These are phyloP conservation scores for Karalla daura DNA, from an alignment of 2,797 vertebrate genomes.

Conservation along the genomic window DNA sequence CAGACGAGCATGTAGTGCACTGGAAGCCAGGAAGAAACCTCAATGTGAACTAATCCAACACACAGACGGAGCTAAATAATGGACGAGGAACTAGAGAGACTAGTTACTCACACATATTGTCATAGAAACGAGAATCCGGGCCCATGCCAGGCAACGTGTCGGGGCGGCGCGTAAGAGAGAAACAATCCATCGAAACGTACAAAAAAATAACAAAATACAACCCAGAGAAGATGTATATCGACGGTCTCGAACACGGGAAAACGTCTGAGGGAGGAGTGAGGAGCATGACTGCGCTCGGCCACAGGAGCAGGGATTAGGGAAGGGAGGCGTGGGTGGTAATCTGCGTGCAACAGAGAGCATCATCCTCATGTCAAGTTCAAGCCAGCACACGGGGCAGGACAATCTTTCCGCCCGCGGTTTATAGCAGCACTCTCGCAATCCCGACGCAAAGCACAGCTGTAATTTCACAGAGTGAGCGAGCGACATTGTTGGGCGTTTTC, in stretches of 20 bases:
- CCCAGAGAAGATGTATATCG: conserved; percentile 50
- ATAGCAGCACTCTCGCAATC: conserved; percentile 44
- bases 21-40: neutral
- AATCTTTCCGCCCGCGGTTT: conserved; percentile 61
- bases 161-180: conserved; percentile 57
- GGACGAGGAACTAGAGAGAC: conserved; percentile 2
- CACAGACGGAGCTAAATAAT: neutral
- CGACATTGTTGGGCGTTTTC: neutral
- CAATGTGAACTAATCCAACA: conserved; percentile 7
- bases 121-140: conserved; percentile 63
- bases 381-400: conserved; percentile 66
- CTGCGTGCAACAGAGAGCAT: conserved; percentile 80
- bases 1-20: no score
- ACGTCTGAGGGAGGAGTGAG: conserved; percentile 64
- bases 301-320: conserved; percentile 74
- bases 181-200: conserved; percentile 66
- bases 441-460: conserved; percentile 33
- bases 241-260: conserved; percentile 61
- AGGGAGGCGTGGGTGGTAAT: conserved; percentile 82
- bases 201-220: conserved; percentile 28
- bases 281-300: conserved; percentile 61
- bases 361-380: conserved; percentile 81
- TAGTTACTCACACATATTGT: conserved; percentile 70
- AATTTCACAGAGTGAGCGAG: conserved; percentile 26
- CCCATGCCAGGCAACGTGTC: conserved; percentile 68